phyloP scores from a whole-genome alignment of 1,140 invertebrate genomes.

The Bilobella aurantiaca region DNA sequence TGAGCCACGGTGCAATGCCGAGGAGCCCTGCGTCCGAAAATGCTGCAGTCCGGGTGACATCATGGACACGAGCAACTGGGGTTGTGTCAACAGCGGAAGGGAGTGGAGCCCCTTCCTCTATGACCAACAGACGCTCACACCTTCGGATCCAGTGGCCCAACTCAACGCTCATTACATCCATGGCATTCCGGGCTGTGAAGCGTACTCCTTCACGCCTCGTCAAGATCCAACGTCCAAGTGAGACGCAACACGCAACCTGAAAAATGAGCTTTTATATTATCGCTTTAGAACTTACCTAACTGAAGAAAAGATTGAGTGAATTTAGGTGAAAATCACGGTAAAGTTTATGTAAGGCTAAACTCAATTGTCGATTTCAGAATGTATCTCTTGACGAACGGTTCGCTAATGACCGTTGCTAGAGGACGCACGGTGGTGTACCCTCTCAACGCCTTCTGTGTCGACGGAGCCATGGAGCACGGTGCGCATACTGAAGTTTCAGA shows the following conservation, averaged over 20 bases:
- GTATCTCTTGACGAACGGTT: constrained; percentile 25
- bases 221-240: background rate
- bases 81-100: constrained; percentile 14
- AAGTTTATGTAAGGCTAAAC: no score
- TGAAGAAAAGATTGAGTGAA: no score
- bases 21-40: constrained; percentile 29
- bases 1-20: constrained; percentile 22
- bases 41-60: constrained; percentile 28
- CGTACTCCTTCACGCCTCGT: background rate
- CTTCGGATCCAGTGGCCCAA: background rate
- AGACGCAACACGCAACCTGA: no score
- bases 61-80: constrained; percentile 8
- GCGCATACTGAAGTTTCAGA: background rate
- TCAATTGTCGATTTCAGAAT: constrained; percentile 20
- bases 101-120: constrained; percentile 27
- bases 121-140: background rate
- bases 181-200: background rate
- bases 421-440: constrained; percentile 10
- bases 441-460: constrained; percentile 23
- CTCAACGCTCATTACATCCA: background rate
- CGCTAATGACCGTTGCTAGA: constrained; percentile 18
- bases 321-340: no score
- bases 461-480: constrained; percentile 11
- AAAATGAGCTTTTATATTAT: no score
- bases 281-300: no score